Percentiles rank a stretch among this genome's conserved stretches.
phyloP scores from a whole-genome alignment of 2,113 vertebrate species.

The Corythoichthys haematopterus region DNA sequence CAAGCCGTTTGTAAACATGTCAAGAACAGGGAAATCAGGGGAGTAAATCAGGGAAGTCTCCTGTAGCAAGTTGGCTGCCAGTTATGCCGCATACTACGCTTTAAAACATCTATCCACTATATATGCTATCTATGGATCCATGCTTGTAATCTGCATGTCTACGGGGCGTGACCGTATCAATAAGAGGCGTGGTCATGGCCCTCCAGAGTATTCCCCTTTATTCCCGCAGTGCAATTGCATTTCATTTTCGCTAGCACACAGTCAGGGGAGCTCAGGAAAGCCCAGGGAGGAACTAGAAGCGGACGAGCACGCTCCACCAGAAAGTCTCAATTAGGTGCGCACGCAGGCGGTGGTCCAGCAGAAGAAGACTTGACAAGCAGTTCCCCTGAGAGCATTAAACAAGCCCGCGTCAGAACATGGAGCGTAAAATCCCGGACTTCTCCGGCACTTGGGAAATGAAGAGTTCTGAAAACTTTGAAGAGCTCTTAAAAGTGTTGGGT shows the following conservation, averaged over 20 bases:
- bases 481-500: constrained; percentile 85
- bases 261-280: constrained; percentile 8
- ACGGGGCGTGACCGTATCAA: constrained; percentile 42
- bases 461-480: constrained; percentile 89
- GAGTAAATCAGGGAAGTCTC: too few species aligned
- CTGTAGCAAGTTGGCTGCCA: too few species aligned
- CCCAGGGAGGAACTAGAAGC: neutral
- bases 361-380: constrained; percentile 4
- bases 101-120: too few species aligned
- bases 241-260: constrained; percentile 44
- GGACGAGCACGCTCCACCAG: neutral
- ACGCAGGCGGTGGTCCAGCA: constrained; percentile 20
- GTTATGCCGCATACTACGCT: too few species aligned
- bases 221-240: constrained; percentile 38
- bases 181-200: constrained; percentile 48
- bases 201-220: constrained; percentile 33
- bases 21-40: too few species aligned
- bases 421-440: constrained; percentile 80
- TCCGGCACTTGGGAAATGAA: constrained; percentile 88
- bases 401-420: constrained; percentile 52
- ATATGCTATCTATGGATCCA: neutral
- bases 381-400: neutral
- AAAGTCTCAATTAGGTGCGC: constrained; percentile 6
- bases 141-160: constrained; percentile 16
- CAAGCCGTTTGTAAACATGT: too few species aligned